Percentiles rank a stretch among this genome's conserved stretches.
phyloP scores from a whole-genome alignment of 2,113 vertebrate genomes.

The Vimba vimba region DNA sequence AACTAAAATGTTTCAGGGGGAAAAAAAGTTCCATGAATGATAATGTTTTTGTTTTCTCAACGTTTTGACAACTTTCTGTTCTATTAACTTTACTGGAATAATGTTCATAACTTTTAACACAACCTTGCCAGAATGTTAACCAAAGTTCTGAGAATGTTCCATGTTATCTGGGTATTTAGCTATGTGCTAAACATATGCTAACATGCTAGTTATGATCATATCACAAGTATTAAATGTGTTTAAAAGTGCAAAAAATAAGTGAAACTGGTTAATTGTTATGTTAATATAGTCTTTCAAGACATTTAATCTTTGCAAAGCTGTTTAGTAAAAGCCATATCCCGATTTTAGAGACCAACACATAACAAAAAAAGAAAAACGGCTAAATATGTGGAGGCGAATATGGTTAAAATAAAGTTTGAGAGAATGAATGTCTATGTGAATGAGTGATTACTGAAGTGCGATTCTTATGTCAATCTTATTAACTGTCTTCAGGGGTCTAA shows the following conservation, averaged over 20 bases:
- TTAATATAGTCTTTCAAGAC: neutral
- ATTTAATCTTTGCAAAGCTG: neutral
- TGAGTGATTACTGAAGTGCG: neutral
- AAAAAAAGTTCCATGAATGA: too few relatives aligned
- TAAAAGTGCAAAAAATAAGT: neutral
- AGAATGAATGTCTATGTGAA: neutral
- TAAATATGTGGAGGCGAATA: neutral
- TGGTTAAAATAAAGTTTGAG: neutral
- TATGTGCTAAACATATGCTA: neutral
- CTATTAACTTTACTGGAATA: too few relatives aligned
- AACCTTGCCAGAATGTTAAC: too few relatives aligned
- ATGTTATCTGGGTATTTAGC: neutral
- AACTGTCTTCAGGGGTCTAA: slow-evolving; percentile 36
- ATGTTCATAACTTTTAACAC: too few relatives aligned
- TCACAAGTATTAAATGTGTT: neutral
- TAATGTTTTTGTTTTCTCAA: too few relatives aligned
- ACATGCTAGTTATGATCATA: neutral
- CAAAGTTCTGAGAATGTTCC: too few relatives aligned
- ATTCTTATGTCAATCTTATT: neutral
- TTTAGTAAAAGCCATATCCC: neutral
- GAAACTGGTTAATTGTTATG: neutral
- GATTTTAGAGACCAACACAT: neutral
- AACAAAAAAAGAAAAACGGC: neutral
- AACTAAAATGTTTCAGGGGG: too few relatives aligned
- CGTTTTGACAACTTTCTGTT: too few relatives aligned